Conservation (phyloP, 2,888 invertebrate genomes). For the Tryphoninae sp. region DNA sequence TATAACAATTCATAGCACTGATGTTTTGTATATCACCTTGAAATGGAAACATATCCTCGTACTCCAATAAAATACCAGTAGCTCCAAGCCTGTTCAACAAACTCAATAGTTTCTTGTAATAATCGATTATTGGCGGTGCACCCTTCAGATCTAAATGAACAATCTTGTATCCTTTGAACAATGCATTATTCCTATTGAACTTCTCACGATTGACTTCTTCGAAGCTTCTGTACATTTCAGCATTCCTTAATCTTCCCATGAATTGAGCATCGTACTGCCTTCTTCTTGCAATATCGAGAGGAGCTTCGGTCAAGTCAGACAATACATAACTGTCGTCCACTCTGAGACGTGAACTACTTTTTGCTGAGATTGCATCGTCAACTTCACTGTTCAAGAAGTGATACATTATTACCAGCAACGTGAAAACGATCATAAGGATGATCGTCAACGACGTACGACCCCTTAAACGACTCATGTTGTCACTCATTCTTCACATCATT, state of each 20-base stretch:
- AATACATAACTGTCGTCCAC: slow-evolving; percentile 68
- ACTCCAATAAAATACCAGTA: slow-evolving; percentile 90
- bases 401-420: slow-evolving; percentile 77
- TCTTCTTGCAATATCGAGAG: slow-evolving; percentile 66
- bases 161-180: slow-evolving; percentile 83
- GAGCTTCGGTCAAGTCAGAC: slow-evolving; percentile 68
- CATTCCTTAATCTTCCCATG: slow-evolving; percentile 63
- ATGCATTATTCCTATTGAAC: slow-evolving; percentile 33
- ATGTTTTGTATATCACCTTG: slow-evolving; percentile 84
- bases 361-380: slow-evolving; percentile 67
- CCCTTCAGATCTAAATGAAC: slow-evolving; percentile 94
- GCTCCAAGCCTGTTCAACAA: slow-evolving; percentile 86
- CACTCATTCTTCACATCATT: slow-evolving; percentile 60
- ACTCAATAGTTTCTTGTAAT: slow-evolving; percentile 85
- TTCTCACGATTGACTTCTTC: slow-evolving; percentile 42
- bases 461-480: slow-evolving; percentile 74
- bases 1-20: slow-evolving; percentile 86
- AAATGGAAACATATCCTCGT: slow-evolving; percentile 95
- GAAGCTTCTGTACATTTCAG: slow-evolving; percentile 37
- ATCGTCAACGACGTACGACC: slow-evolving; percentile 76
- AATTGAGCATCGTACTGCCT: slow-evolving; percentile 71
- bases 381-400: slow-evolving; percentile 76
- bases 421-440: slow-evolving; percentile 73
- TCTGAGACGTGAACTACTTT: slow-evolving; percentile 65
- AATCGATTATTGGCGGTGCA: slow-evolving; percentile 88